phyloP scores from a whole-genome alignment of 2,113 vertebrate genomes.

The Albula goreensis region DNA sequence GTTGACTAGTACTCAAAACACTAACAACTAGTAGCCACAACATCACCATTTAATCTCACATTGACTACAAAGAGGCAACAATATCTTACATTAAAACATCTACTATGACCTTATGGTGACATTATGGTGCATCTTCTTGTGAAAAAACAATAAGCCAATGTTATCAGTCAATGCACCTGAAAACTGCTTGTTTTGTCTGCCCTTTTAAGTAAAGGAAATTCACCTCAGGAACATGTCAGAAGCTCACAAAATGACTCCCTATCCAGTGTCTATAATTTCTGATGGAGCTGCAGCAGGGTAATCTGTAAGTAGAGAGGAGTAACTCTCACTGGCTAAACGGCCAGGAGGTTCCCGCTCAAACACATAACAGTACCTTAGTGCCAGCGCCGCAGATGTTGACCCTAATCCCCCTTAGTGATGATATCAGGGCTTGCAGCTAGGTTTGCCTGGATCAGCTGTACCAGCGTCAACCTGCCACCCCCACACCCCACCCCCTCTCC shows the following conservation, averaged over 20 bases:
- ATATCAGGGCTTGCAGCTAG: conserved; percentile 21
- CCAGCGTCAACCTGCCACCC: background rate
- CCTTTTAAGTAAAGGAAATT: no score
- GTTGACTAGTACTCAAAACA: background rate
- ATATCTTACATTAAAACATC: no score
- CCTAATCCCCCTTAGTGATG: conserved; percentile 42
- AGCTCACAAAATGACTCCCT: no score
- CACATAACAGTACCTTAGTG: conserved; percentile 7
- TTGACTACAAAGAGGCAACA: background rate
- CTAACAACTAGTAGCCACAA: background rate
- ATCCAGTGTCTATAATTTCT: no score
- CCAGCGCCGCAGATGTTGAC: conserved; percentile 51
- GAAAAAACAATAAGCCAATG: no score
- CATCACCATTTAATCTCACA: background rate
- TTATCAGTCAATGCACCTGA: no score
- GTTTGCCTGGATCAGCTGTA: background rate
- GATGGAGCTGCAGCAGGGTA: background rate
- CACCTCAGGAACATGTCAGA: no score
- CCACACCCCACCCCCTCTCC: background rate
- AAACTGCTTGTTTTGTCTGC: no score
- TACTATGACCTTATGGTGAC: no score
- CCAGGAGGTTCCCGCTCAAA: background rate
- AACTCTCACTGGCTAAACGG: background rate
- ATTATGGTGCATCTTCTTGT: background rate
- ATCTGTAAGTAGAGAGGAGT: background rate